Base-by-base conservation (phyloP, 2,888 invertebrate genomes). In the Slavum lentiscoides region DNA sequence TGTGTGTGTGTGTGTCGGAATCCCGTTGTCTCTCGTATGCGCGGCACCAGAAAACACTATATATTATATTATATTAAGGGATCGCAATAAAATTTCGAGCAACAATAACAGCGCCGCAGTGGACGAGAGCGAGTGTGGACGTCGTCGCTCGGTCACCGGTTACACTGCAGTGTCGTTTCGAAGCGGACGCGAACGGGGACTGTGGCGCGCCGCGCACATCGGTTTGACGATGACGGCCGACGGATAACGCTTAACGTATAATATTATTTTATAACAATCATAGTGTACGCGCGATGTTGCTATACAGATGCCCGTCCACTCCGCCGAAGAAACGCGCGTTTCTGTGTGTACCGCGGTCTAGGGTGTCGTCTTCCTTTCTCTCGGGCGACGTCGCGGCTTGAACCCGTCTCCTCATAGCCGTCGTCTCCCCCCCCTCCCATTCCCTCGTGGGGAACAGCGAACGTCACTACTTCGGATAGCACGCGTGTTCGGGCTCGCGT, bases 331-430 rank as follows among this genome's bases (percentile, higher is more conserved):
- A n/a, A n/a, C 58, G 39, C 70, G 59, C 59, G 19, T n/a, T n/a
- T n/a, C n/a, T 30, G 30, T 30, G 30, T 30, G 30, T 30, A 30
- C 30, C 19, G 39, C 0, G 13, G 70, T 62, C 58, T 39, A 64
- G 72, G 80, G 80, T 80, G 80, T 80, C 80, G 80, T 80, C 80
- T 80, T 80, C 80, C 80, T 80, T 80, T 80, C 80, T 72, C 72
- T 43, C 72, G 61, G 11, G 13, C 49, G 43, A 9, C 61, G 61
- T 61, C 13, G 30, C 37, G 17, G 66, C n/a, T n/a, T n/a, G n/a
- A n/a, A n/a, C n/a, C n/a, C n/a, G n/a, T n/a, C n/a, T n/a, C n/a
- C n/a, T n/a, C n/a, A n/a, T n/a, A n/a, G n/a, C n/a, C n/a, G 72
- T 21, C 59, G 11, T 15, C 39, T 39, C 2, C 62, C 53, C 30